Base-by-base conservation (phyloP, 2,888 invertebrate genomes). In the Thecophora atra region DNA sequence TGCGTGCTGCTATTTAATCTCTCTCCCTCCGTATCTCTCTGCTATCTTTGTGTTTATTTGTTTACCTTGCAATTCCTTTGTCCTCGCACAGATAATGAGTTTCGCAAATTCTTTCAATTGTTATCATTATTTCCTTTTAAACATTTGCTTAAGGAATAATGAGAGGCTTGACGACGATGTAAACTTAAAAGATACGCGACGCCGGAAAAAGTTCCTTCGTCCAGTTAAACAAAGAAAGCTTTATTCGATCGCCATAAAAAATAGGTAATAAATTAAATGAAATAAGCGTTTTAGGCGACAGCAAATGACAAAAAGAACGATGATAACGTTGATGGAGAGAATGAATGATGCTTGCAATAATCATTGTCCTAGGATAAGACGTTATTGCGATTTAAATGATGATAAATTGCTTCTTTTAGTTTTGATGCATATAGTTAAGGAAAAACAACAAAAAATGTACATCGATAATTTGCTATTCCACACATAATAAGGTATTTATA, bases 371-470 rank as follows among this genome's bases (percentile, higher is more conserved):
- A 21, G 54, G 69, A 66, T 37, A 64, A 54, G 71, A 67, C 52
- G 52, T 72, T 73, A 72, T 73, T 72, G 72, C 75, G 72, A 73
- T 74, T 70, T 75, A 75, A 65, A 37, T 56, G 56, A 70, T 72
- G 66, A 72, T 75, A 73, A 63, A 69, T 60, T 60, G 66, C 63
- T 72, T 70, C 42, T 37, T 8, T 37, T 37, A 6, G 37, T 37
- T n/a, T 37, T 37, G 37, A 37, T 70, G 71, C 66, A 56, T 58
- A 67, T 66, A 51, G 42, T 56, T 54, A 70, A 15, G 37, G 51
- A 30, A 60, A 15, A 17, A 60, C 44, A 60, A n/a, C 24, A 64
- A 37, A 42, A 42, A 44, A 21, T 24, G 21, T 7, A 47, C 17
- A 5, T n/a, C 47, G 47, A 47, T 15, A 37, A 37, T 6, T 37